A percentile compares a stretch with the other conserved stretches of the same genome.
phyloP scores from a whole-genome alignment of 2,113 vertebrate genomes.

The Clarias macrocephalus region DNA sequence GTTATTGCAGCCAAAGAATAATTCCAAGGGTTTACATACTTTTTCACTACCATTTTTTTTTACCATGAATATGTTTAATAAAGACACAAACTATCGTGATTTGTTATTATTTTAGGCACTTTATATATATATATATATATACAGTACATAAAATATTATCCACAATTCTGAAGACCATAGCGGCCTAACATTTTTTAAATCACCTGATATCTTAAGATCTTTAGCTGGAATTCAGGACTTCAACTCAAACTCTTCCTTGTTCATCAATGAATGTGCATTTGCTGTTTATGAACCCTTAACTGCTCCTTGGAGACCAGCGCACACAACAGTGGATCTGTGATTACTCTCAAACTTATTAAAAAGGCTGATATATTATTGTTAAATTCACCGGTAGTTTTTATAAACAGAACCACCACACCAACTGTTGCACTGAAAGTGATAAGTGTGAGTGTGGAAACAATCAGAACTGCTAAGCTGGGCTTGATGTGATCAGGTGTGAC shows the following conservation, averaged over 20 bases:
- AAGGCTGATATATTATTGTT: too few relatives aligned
- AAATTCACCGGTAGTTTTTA: too few relatives aligned
- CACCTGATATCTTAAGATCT: not conserved
- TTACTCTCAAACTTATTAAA: not conserved
- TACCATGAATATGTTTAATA: too few relatives aligned
- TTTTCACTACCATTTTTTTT: too few relatives aligned
- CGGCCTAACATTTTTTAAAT: not conserved
- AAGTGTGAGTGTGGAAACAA: slow-evolving; percentile 3
- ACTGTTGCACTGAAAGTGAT: not conserved
- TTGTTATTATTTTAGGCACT: too few relatives aligned
- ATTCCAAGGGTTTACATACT: too few relatives aligned
- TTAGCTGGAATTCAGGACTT: not conserved
- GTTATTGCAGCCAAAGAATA: too few relatives aligned
- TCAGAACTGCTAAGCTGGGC: not conserved
- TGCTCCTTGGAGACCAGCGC: not conserved
- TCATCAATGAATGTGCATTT: not conserved
- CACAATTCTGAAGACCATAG: not conserved
- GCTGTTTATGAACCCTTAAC: not conserved
- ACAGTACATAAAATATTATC: too few relatives aligned
- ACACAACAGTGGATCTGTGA: not conserved
- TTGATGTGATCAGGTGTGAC: not conserved
- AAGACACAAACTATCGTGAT: too few relatives aligned
- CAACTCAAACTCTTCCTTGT: not conserved
- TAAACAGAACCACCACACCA: too few relatives aligned
- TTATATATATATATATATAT: too few relatives aligned